Base-by-base conservation (phyloP, 1,140 invertebrate species). In the Halyomorpha halys region DNA sequence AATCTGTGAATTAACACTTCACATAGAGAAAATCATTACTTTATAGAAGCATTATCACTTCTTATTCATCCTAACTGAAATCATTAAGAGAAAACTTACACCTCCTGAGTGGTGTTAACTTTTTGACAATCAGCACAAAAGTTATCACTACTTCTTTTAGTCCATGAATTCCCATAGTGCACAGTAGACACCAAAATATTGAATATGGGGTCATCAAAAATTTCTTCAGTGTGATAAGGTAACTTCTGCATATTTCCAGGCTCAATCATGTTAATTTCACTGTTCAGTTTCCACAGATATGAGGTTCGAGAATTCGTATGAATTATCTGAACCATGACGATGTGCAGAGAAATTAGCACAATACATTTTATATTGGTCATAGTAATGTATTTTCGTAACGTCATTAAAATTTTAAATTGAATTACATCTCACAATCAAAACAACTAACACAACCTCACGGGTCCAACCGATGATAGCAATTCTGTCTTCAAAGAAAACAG, bases 241-340 rank as follows among this genome's bases (percentile, higher is more conserved):
- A 81, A 76, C 72, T 80, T 79, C 59, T 77, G 73, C 71, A 81
- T 75, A 47, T 75, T 75, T 67, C 72, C 79, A 44, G 76, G 82
- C 68, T 81, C 81, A 64, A 84, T 77, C 66, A 87, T 84, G 77
- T 82, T 83, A 44, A 81, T 83, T 73, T 82, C 82, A 51, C 76
- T 70, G 73, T 84, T 85, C 63, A 89, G 74, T 76, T 83, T 85
- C 86, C 86, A 87, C 71, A 87, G 76, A 61, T 34, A 44, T 49
- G 84, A 86, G 45, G 84, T 85, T 66, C 83, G 78, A 39, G 86
- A 86, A 74, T 86, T 86, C 67, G 79, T 86, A 66, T 81, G 78
- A 66, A 86, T 78, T 70, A 87, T 81, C 75, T 86, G 82, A 73
- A 86, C 80, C 69, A 77, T 81, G 73, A 81, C 62, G 27, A 71